Evolutionary conservation across 2,888 invertebrate genomes (phyloP), one percentile per base, ranked within the genome.

Genomic region (Matsumyia berberina): DNA sequence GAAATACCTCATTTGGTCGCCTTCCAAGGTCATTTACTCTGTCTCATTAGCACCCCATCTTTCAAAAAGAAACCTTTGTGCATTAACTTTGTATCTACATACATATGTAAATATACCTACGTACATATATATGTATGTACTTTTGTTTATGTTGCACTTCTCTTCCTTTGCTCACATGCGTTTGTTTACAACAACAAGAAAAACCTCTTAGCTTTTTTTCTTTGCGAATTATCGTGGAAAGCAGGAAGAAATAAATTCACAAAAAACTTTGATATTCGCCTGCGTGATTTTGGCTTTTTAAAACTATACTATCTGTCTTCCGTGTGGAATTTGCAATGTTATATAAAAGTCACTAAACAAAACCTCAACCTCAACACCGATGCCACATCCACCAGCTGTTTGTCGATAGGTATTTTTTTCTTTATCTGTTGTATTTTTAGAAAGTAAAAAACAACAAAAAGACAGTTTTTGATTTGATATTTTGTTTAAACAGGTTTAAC

Each of bases 391-490:
- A 53, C 11, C 73, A 64, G 49, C 24, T 64, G 73, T 35, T 64
- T 17, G 33, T 55, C 33, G 15, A 33, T 42, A 44, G 42, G 19
- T 53, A 15, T 51, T 17, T 42, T 39, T 51, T 51, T 12, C 12
- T 37, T 17, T 37, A 29, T 33, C 35, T 33, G 44, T 46, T 60
- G 35, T 62, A 62, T 73, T 73, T 73, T 64, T 73, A 73, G 73
- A 73, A 64, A 73, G 73, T 44, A 62, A 73, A 55, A 72, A 44
- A 33, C 33, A 62, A 5, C 24, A 24, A 24, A 24, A 24, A n/a
- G n/a, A n/a, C n/a, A 62, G 2, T 62, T 62, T 53, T 33, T 46
- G 24, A 19, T 37, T 0, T 49, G 44, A 17, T 33, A 33, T 62
- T 66, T 44, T 24, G 44, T 19, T 15, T 58, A 5, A 53, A 62